Evolutionary conservation across 2,113 vertebrate genomes (phyloP).

Genomic region (Gymnorhina tibicen): DNA sequence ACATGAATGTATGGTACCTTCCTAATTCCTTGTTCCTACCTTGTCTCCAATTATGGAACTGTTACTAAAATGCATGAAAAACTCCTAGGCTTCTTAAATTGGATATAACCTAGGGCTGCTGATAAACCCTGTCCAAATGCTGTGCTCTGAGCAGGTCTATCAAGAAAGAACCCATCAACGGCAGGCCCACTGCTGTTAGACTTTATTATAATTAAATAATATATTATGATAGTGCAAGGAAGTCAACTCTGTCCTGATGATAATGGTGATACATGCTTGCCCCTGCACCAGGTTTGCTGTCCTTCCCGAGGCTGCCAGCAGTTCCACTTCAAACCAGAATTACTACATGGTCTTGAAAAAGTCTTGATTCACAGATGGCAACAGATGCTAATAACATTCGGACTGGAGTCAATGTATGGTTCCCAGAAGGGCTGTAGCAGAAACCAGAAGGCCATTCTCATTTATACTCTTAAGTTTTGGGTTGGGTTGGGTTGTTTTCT

Average conservation of each 20-base stretch:
- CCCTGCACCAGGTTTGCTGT: background rate
- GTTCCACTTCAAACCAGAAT: background rate
- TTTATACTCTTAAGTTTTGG: background rate
- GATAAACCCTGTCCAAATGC: background rate
- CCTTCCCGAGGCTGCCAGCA: background rate
- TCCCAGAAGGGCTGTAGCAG: background rate
- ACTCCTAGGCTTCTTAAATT: background rate
- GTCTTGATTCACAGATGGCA: background rate
- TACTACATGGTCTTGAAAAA: background rate
- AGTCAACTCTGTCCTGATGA: background rate
- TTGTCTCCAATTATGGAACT: background rate
- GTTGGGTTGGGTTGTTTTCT: background rate
- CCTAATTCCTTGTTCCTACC: background rate
- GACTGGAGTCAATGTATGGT: background rate
- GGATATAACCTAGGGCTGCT: background rate
- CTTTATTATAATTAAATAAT: background rate
- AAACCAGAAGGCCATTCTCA: background rate
- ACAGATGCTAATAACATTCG: background rate
- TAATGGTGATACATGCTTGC: background rate
- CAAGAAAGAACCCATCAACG: background rate
- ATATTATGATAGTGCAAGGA: background rate
- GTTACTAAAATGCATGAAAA: background rate
- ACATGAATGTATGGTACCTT: background rate
- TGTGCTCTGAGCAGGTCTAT: background rate
- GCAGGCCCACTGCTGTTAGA: background rate